A percentile compares a stretch with the other conserved stretches of the same genome.
Evolutionary conservation across 2,888 invertebrate genomes (phyloP).

Genomic region (Koerneria pararmatus): DNA sequence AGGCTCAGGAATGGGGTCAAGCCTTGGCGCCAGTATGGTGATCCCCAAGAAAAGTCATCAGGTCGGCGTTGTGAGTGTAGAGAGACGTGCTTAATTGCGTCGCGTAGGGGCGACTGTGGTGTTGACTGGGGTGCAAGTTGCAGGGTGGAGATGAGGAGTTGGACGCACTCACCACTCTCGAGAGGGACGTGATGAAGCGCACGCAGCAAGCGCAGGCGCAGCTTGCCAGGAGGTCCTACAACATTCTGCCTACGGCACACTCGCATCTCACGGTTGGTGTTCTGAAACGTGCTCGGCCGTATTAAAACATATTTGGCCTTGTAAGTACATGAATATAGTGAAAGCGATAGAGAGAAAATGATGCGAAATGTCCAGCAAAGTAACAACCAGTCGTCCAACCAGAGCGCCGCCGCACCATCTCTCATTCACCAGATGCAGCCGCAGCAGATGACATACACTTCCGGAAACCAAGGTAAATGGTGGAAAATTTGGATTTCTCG

Average conservation of each 20-base stretch:
- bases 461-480: neutral
- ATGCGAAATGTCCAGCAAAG: too few relatives aligned
- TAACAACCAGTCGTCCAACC: too few relatives aligned
- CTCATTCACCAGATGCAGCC: constrained; percentile 11
- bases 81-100: neutral
- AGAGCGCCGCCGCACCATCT: too few relatives aligned
- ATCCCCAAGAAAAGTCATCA: neutral
- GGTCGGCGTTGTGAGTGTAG: constrained; percentile 2
- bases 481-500: neutral
- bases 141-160: constrained; percentile 38
- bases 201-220: constrained; percentile 57
- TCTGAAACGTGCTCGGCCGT: too few relatives aligned
- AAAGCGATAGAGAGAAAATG: too few relatives aligned
- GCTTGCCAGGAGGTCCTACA: constrained; percentile 19
- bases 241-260: too few relatives aligned
- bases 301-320: too few relatives aligned
- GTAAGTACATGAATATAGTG: too few relatives aligned
- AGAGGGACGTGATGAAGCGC: constrained; percentile 53
- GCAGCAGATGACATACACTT: constrained; percentile 17
- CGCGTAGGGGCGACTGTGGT: too few relatives aligned
- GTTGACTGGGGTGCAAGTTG: neutral
- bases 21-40: neutral
- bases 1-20: constrained; percentile 25
- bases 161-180: constrained; percentile 51
- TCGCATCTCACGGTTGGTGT: too few relatives aligned